Conservation (phyloP, 2,113 vertebrate species). For the Pyrgilauda ruficollis region DNA sequence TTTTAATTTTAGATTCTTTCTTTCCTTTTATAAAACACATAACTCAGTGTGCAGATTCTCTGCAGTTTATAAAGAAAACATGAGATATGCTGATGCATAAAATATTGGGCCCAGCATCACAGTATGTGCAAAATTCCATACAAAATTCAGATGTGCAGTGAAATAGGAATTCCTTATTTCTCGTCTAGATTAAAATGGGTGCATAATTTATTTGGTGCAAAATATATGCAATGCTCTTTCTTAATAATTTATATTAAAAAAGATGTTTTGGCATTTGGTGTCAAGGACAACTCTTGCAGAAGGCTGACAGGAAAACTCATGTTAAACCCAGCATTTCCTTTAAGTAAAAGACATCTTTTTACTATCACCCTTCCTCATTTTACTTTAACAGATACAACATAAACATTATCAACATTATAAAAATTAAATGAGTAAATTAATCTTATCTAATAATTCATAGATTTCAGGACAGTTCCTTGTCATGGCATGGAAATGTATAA, state of each 20-base stretch:
- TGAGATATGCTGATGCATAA: constrained; percentile 64
- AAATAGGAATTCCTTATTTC: constrained; percentile 47
- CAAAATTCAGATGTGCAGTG: constrained; percentile 41
- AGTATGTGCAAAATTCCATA: constrained; percentile 58
- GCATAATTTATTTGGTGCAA: constrained; percentile 57
- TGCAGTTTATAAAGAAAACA: constrained; percentile 67
- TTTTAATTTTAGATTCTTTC: constrained; percentile 18
- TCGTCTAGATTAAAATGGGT: constrained; percentile 34
- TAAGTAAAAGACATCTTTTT: not conserved
- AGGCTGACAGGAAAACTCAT: not conserved
- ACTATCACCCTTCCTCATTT: accelerated
- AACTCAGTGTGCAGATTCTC: constrained; percentile 27
- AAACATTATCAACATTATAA: not conserved
- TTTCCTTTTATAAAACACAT: constrained; percentile 24
- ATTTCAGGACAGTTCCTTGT: not conserved
- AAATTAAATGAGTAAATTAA: not conserved
- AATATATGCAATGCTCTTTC: constrained; percentile 39
- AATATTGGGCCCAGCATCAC: constrained; percentile 48
- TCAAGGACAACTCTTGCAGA: constrained; percentile 10
- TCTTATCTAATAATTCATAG: not conserved
- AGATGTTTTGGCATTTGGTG: constrained; percentile 7
- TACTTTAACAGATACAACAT: not conserved
- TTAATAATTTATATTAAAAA: constrained; percentile 61
- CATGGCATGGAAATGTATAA: not conserved
- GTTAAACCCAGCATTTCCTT: not conserved